Conservation (phyloP, 2,797 vertebrate species). For the Gambusia yucatana region DNA sequence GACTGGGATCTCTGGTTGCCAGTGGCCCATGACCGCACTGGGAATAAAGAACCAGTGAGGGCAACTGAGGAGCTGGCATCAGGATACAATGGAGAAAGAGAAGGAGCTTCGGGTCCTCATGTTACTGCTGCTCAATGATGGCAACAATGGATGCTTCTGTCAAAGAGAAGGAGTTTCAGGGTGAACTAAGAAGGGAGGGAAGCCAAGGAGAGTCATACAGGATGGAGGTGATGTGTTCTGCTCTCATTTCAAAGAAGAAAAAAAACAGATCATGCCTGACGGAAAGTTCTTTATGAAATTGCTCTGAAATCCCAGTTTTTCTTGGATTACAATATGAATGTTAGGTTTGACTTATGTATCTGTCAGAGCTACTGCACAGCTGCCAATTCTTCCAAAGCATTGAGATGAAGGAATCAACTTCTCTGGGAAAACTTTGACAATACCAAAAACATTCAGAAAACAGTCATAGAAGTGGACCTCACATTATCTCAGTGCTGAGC, state of each 20-base stretch:
- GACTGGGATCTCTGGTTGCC: slow-evolving; percentile 61
- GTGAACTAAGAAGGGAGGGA: slow-evolving; percentile 19
- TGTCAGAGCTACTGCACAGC: neutral
- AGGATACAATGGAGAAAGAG: slow-evolving; percentile 64
- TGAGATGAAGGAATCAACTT: neutral
- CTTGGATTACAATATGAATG: neutral
- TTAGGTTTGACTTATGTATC: slow-evolving; percentile 1
- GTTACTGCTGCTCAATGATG: slow-evolving; percentile 61
- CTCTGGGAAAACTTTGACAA: neutral
- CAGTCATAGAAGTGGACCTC: slow-evolving; percentile 1
- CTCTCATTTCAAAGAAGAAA: neutral
- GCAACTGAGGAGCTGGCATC: slow-evolving; percentile 46
- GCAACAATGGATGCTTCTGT: slow-evolving; percentile 78
- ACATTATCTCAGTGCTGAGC: neutral
- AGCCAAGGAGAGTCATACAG: slow-evolving; percentile 11
- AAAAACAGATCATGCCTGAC: neutral
- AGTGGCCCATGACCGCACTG: slow-evolving; percentile 65
- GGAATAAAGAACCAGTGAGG: slow-evolving; percentile 52
- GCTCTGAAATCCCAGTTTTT: neutral
- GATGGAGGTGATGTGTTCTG: neutral
- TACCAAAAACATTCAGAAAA: neutral
- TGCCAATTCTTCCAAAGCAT: neutral
- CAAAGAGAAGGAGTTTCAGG: slow-evolving; percentile 34
- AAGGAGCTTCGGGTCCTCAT: slow-evolving; percentile 60
- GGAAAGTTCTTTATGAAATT: neutral